Evolutionary conservation across 92 coral and sea anemone genomes (phyloP).

Genomic region (Phenganax subtilis): DNA sequence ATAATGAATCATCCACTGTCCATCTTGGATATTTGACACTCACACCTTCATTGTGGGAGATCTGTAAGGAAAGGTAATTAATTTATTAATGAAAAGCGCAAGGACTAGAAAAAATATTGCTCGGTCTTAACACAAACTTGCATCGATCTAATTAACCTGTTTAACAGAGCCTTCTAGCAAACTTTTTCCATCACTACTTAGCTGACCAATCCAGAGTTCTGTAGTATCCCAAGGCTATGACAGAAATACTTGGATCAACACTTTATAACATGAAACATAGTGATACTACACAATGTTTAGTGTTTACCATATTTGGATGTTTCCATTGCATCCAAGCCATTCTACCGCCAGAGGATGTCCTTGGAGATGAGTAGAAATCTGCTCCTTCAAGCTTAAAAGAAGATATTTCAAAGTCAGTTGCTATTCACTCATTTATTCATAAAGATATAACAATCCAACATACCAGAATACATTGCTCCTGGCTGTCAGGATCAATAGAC

Average conservation of each 20-base stretch:
- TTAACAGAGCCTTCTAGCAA: slow-evolving; percentile 61
- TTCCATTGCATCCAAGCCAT: slow-evolving; percentile 86
- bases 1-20: slow-evolving; percentile 70
- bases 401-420: too few relatives aligned
- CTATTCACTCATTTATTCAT: background rate
- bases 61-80: slow-evolving; percentile 32
- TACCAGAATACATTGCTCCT: slow-evolving; percentile 83
- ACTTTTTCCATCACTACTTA: slow-evolving; percentile 59
- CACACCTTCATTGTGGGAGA: slow-evolving; percentile 62
- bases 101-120: too few relatives aligned
- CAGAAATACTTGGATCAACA: background rate
- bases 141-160: slow-evolving; percentile 49
- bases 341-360: slow-evolving; percentile 63
- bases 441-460: background rate
- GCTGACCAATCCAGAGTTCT: slow-evolving; percentile 76
- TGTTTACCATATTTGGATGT: slow-evolving; percentile 84
- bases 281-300: background rate
- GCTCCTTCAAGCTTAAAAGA: slow-evolving; percentile 65
- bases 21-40: slow-evolving; percentile 81
- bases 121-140: too few relatives aligned
- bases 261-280: background rate
- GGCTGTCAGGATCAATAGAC: slow-evolving; percentile 64
- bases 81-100: background rate
- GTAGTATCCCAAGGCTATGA: slow-evolving; percentile 89
- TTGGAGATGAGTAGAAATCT: slow-evolving; percentile 87